Evolutionary conservation across 2,113 vertebrate genomes (phyloP).

Genomic region (Pleuronectes platessa): DNA sequence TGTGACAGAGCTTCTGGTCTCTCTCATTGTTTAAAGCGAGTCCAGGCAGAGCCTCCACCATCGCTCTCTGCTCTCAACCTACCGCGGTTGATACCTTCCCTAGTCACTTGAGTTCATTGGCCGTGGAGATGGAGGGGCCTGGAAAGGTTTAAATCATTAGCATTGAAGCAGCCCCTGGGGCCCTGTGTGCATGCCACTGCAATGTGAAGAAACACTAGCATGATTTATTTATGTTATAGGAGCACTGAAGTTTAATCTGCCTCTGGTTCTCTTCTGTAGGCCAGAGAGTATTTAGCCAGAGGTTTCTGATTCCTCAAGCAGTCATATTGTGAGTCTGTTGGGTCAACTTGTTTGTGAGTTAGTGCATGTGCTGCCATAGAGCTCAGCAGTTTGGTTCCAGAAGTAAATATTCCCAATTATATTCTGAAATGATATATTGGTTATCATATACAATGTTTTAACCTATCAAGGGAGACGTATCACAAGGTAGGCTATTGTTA

Average conservation of each 20-base stretch:
- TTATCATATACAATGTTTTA: too few relatives aligned
- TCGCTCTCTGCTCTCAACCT: not conserved
- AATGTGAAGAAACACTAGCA: not conserved
- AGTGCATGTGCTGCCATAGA: too few relatives aligned
- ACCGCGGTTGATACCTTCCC: not conserved
- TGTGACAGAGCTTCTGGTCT: constrained; percentile 50
- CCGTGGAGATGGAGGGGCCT: not conserved
- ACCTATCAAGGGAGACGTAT: too few relatives aligned
- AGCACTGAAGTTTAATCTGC: not conserved
- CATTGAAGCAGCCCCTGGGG: constrained; percentile 3
- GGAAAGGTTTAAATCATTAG: constrained; percentile 23
- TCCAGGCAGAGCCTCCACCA: constrained; percentile 7
- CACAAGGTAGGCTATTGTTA: too few relatives aligned
- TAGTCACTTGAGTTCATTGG: constrained; percentile 29
- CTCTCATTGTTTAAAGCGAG: not conserved
- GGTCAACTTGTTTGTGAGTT: too few relatives aligned
- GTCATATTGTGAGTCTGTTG: too few relatives aligned
- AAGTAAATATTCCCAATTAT: too few relatives aligned
- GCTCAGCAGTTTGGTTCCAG: too few relatives aligned
- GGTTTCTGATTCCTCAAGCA: not conserved
- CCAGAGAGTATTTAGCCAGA: too few relatives aligned
- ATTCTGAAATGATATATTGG: too few relatives aligned
- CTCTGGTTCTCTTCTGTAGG: not conserved
- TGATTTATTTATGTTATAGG: constrained; percentile 3
- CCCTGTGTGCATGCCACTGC: constrained; percentile 9